Base-by-base conservation (phyloP, 2,797 vertebrate genomes). In the Calcarius lapponicus region DNA sequence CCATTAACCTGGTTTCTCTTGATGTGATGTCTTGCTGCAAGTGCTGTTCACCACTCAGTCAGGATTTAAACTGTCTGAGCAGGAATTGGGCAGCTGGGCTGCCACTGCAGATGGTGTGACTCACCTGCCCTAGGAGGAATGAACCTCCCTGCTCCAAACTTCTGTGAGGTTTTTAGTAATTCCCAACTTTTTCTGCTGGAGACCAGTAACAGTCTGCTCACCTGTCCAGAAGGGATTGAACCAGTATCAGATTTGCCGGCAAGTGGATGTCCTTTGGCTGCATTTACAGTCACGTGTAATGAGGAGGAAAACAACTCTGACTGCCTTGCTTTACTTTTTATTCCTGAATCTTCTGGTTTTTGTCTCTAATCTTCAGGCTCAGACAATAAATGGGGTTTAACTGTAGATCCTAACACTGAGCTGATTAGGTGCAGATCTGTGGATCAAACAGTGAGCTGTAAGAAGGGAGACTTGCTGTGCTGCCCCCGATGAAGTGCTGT, bases 41-140 rank as follows among this genome's bases (percentile, higher is more conserved):
- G 31, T 17, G 24, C 71, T 70, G 21, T 26, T 85, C 40, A 64
- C 29, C 29, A 40, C 22, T 79, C 76, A 70, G 75, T 90, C 36
- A 8, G 86, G 71, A 42, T 94, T 96, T 95, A 88, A 90, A 67
- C 40, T 0, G 28, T 91, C 91, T 85, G 90, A 93, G 90, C 21
- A 3, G 86, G 62, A 72, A 61, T 26, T 53, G 91, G 53, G 61
- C 72, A 79, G 69, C 72, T 88, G 76, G 43, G 32, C 86, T 93
- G 36, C 47, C 50, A 32, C 10, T 13, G 19, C 86, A 86, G 54
- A 4, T 31, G 36, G 72, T 0, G 8, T 0, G 7, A 53, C 43
- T 74, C 0, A 0, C 13, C n/a, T 87, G 5, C 20, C 19, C n/a
- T 5, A 24, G 65, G 36, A 69, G 43, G 36, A 66, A 28, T 9